These are phyloP conservation scores for Goniozus legneri DNA, from an alignment of 1,140 invertebrate species.

Conservation along the genomic window DNA sequence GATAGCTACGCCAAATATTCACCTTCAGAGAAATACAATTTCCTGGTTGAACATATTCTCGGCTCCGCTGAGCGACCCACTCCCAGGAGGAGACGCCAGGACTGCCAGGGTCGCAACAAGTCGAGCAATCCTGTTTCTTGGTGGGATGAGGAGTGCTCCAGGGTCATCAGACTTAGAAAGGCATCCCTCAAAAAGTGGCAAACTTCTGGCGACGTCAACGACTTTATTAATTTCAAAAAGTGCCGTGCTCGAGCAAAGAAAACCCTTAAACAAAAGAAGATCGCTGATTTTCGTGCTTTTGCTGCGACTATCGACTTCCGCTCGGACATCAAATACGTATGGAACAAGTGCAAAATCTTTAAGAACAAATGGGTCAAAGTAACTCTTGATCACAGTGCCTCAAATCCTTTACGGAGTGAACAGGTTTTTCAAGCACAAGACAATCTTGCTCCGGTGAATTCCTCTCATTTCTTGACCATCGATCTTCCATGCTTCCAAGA, in stretches of 20 bases:
- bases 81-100: neutral
- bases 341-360: neutral
- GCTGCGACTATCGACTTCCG: neutral
- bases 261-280: neutral
- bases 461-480: neutral
- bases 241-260: neutral
- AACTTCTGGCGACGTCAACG: neutral
- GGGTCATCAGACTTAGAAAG: neutral
- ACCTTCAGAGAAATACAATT: neutral
- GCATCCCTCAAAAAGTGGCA: slow-evolving; percentile 2
- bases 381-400: neutral
- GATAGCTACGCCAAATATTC: neutral
- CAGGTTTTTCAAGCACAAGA: neutral
- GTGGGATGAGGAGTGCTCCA: neutral
- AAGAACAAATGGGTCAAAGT: neutral
- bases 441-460: neutral
- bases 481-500: neutral
- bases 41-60: neutral
- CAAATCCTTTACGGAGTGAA: neutral
- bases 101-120: neutral
- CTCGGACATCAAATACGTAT: neutral
- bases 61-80: neutral
- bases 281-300: neutral
- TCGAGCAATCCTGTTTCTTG: slow-evolving; percentile 4
- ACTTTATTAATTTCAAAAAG: slow-evolving; percentile 3